Base-by-base conservation (phyloP, 2,888 invertebrate species). In the Hipparchia sbordonii region DNA sequence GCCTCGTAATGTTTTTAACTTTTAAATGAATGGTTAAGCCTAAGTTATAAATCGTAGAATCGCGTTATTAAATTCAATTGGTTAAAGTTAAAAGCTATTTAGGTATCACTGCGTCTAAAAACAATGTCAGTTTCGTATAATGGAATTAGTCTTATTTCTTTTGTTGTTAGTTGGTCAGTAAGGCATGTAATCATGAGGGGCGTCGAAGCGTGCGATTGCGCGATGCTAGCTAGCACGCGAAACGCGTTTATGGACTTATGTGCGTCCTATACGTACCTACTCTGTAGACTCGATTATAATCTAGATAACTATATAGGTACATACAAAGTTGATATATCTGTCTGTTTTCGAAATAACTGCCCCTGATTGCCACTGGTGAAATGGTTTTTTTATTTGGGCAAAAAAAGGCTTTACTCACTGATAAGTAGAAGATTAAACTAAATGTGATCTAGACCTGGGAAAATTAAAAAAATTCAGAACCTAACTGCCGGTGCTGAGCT, bases 141-240 rank as follows among this genome's bases (percentile, higher is more conserved):
- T 69, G 69, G 72, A 70, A 68, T 70, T 74, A 74, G 59, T 61
- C 52, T 78, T 85, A 83, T 85, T 88, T 84, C 79, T 82, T 81
- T 82, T 83, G 83, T 85, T 82, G 83, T 88, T 87, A 87, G 87
- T 89, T 86, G 88, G 89, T 87, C 85, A 90, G 85, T 86, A 85
- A 88, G 85, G 82, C 89, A 85, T 88, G 84, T 88, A 88, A 90
- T 91, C 86, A 88, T 85, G 86, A 86, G 84, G 84, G 82, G 85
- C 85, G 85, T 82, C 81, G 82, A 79, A 87, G 82, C 89, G 87
- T 87, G 83, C 82, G 80, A 82, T 87, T 85, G 84, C 82, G 82
- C 82, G 81, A 82, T 82, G 84, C 83, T 84, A 77, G 84, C 83
- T 84, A 77, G 84, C 87, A 87, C 84, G 87, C 86, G 84, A 87